Percentiles rank a stretch among this genome's conserved stretches.
These are phyloP conservation scores for Brachypteracias leptosomus DNA, from an alignment of 2,113 vertebrate species.

Conservation along the genomic window DNA sequence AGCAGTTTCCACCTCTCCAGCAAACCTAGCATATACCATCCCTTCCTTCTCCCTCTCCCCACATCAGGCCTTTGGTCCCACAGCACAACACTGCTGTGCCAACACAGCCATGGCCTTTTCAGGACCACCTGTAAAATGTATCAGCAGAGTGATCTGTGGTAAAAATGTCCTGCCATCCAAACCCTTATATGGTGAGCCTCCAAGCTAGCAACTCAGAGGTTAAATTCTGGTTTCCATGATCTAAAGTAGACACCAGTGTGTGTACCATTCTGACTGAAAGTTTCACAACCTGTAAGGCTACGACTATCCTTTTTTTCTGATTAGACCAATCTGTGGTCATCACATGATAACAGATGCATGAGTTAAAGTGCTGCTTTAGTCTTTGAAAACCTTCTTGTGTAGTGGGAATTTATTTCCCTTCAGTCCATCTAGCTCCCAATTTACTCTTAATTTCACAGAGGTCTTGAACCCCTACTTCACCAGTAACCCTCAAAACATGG, in stretches of 20 bases:
- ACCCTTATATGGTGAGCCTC: neutral
- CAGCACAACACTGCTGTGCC: neutral
- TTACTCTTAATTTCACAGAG: neutral
- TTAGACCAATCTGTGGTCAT: neutral
- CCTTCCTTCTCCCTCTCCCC: neutral
- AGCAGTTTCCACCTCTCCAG: neutral
- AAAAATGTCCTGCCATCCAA: neutral
- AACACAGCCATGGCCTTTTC: neutral
- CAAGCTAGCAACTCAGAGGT: neutral
- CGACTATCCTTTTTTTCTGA: neutral
- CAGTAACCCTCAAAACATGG: neutral
- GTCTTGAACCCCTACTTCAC: neutral
- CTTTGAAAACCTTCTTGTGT: neutral
- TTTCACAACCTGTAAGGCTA: neutral
- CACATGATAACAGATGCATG: neutral
- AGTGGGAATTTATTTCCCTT: neutral
- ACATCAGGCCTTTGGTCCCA: neutral
- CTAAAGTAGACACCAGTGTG: neutral
- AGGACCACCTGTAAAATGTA: neutral
- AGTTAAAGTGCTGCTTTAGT: neutral
- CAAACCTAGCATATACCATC: neutral
- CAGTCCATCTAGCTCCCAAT: neutral
- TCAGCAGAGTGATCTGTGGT: neutral
- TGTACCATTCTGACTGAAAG: neutral
- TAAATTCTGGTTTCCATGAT: neutral